Evolutionary conservation across 2,888 invertebrate species (phyloP), one percentile per base, ranked within the genome.

Genomic region (Selenia dentaria): DNA sequence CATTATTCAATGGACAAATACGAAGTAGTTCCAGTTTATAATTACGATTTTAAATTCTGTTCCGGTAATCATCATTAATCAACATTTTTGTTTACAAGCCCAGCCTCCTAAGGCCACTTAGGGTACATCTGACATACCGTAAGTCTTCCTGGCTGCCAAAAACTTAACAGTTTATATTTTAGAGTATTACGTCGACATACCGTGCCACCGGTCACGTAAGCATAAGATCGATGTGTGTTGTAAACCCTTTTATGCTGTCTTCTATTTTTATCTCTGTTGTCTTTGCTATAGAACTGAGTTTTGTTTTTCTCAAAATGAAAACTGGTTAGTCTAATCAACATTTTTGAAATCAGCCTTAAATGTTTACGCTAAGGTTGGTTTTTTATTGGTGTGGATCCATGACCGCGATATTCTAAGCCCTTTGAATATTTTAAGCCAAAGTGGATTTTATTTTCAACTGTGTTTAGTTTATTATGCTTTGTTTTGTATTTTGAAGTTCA

Each of bases 201-300:
- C 58, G 53, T 58, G 58, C 43, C 14, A 32, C 22, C 35, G 40
- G 51, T 58, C 58, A 58, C 58, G 58, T 58, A 58, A 55, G 58
- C 58, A 13, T 18, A 40, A 32, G 18, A 40, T 41, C 33, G 16
- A 39, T 16, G 22, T 32, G 18, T 22, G 22, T 10, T 33, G 40
- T 40, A 22, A 41, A 27, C 43, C 40, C 47, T 47, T 49, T 27
- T 9, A 10, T 29, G 5, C 14, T 43, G 13, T 38, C 25, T 27
- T 16, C n/a, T 6, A 44, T 26, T 41, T 5, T 47, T 37, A 18
- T 33, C 44, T 34, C 22, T 58, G 46, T 53, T 2, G 9, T 8
- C 9, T 14, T 6, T 10, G 0, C 0, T 0, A n/a, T 43, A 34
- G 34, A 32, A 44, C 36, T 45, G 1, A 22, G 25, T 47, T 51